A percentile compares a stretch with the other conserved stretches of the same genome.
Conservation (phyloP, 2,113 vertebrate species). For the Elaphurus davidianus region DNA sequence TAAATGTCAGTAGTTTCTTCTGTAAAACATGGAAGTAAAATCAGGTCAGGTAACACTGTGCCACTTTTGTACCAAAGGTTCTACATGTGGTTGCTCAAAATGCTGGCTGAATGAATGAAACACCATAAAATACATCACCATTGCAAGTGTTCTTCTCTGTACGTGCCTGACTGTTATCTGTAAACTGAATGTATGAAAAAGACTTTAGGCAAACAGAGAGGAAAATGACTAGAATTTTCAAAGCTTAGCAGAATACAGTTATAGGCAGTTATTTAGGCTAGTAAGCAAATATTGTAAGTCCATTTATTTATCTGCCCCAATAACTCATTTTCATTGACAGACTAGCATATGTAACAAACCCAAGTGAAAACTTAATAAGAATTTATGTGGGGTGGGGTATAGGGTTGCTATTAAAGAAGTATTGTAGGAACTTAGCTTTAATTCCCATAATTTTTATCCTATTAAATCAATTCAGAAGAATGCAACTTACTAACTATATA, state of each 20-base stretch:
- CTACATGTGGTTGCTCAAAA: not conserved
- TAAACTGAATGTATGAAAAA: not conserved
- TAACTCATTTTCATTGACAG: constrained; percentile 12
- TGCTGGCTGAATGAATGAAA: not conserved
- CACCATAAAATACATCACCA: not conserved
- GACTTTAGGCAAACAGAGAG: not conserved
- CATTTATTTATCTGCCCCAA: constrained; percentile 27
- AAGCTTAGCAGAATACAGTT: constrained; percentile 33
- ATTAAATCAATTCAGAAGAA: not conserved
- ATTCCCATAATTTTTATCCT: not conserved
- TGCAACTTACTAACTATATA: not conserved
- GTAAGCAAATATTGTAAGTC: constrained; percentile 29
- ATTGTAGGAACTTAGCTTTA: not conserved
- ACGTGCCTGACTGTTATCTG: not conserved
- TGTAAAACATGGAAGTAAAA: not conserved
- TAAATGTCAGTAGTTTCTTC: not conserved
- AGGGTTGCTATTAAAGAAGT: not conserved
- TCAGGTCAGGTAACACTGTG: not conserved
- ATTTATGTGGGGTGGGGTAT: not conserved
- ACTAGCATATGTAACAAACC: not conserved
- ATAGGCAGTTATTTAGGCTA: constrained; percentile 8
- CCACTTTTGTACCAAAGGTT: not conserved
- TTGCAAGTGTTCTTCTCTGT: not conserved
- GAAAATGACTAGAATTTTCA: not conserved
- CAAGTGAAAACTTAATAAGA: not conserved